Evolutionary conservation across 2,888 invertebrate genomes (phyloP).

Genomic region (Pachliopta kotzebuea): DNA sequence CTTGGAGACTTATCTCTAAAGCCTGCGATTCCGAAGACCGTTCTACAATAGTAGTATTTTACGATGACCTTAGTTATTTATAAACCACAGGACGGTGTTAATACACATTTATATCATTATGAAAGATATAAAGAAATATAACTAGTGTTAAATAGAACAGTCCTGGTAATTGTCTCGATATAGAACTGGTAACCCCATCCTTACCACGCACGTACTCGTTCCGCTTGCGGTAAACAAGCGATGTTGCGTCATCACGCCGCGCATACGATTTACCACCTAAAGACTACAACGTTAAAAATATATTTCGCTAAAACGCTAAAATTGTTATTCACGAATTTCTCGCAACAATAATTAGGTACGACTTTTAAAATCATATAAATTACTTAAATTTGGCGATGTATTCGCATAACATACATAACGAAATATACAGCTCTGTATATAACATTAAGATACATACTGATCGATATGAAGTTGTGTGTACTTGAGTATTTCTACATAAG

Average conservation of each 20-base stretch:
- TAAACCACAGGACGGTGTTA: no score
- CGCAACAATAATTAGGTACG: slow-evolving; percentile 43
- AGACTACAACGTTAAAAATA: slow-evolving; percentile 37
- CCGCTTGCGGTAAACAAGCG: slow-evolving; percentile 68
- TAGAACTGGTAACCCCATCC: slow-evolving; percentile 27
- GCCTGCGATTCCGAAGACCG: no score
- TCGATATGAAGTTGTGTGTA: no score
- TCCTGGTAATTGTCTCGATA: slow-evolving; percentile 17
- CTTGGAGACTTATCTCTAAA: no score
- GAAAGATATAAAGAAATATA: neutral
- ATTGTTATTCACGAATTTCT: slow-evolving; percentile 58
- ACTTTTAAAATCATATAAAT: neutral
- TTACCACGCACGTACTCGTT: slow-evolving; percentile 45
- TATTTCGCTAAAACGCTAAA: slow-evolving; percentile 43
- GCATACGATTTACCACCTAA: slow-evolving; percentile 50
- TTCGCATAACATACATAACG: no score
- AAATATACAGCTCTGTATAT: no score
- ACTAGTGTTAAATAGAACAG: slow-evolving; percentile 52
- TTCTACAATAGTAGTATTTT: no score
- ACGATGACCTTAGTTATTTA: no score
- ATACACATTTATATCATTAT: no score
- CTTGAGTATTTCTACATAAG: no score
- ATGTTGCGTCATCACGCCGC: slow-evolving; percentile 60
- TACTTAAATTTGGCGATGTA: no score
- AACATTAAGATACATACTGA: no score